These are phyloP conservation scores for Megalopta genalis DNA, from an alignment of 1,140 invertebrate genomes.

Conservation along the genomic window DNA sequence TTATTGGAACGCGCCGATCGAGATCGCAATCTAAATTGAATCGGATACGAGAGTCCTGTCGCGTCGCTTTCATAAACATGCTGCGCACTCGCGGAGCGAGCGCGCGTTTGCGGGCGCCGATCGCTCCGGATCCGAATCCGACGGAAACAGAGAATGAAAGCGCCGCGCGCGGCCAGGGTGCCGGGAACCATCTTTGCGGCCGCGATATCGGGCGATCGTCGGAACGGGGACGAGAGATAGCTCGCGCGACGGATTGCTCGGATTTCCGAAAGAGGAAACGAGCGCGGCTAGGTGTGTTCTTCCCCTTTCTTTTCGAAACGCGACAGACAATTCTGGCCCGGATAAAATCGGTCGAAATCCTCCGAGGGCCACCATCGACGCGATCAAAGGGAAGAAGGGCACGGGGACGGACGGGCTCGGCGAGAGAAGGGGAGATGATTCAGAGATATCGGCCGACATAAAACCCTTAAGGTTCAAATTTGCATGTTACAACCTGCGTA, in stretches of 20 bases:
- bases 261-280: conserved; percentile 35
- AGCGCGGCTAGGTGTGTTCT: conserved; percentile 14
- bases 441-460: conserved; percentile 79
- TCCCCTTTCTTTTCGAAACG: conserved; percentile 50
- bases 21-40: conserved; percentile 71
- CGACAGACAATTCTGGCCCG: conserved; percentile 69
- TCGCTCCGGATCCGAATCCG: not conserved
- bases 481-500: conserved; percentile 78
- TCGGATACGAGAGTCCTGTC: conserved; percentile 34
- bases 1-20: conserved; percentile 70
- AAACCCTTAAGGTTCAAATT: conserved; percentile 80
- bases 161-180: no score
- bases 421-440: conserved; percentile 70
- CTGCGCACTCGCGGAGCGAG: not conserved
- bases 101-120: not conserved
- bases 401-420: not conserved
- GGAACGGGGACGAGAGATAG: conserved; percentile 34
- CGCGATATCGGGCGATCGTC: conserved; percentile 18
- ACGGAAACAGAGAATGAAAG: no score
- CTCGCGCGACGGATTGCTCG: conserved; percentile 18
- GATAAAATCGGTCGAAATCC: conserved; percentile 72
- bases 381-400: conserved; percentile 24
- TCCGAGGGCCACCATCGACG: conserved; percentile 59
- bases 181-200: not conserved
- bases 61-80: conserved; percentile 32